Conservation (phyloP, 1,140 invertebrate species). For the Bombus picipes region DNA sequence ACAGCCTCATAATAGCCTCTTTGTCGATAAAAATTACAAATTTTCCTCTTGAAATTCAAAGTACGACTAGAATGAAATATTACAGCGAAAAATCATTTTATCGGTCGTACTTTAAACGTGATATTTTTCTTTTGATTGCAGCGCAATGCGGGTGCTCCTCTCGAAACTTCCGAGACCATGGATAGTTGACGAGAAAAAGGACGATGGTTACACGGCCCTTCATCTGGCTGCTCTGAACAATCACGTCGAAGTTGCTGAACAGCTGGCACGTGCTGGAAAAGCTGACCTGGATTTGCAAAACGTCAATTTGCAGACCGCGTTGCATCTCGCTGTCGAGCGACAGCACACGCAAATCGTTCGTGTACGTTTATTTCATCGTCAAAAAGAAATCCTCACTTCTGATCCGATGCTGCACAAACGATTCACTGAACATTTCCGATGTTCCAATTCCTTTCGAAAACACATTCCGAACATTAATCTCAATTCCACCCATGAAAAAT, state of each 20-base stretch:
- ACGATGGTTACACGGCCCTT: slow-evolving; percentile 98
- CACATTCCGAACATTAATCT: not conserved
- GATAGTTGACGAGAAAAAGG: slow-evolving; percentile 99
- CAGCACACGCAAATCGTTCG: slow-evolving; percentile 98
- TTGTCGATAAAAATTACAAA: not conserved
- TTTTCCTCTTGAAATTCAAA: not conserved
- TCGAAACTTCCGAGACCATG: slow-evolving; percentile 95
- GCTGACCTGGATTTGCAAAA: slow-evolving; percentile 97
- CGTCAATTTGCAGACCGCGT: slow-evolving; percentile 97
- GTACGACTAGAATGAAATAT: not conserved
- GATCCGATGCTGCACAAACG: slow-evolving; percentile 11
- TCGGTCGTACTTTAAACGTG: not conserved
- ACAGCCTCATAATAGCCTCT: too few relatives aligned
- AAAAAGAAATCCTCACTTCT: slow-evolving; percentile 8
- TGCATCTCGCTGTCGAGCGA: slow-evolving; percentile 97
- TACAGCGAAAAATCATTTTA: not conserved
- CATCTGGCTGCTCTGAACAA: slow-evolving; percentile 98
- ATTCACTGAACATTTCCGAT: not conserved
- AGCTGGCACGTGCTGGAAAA: slow-evolving; percentile 92
- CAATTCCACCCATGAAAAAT: not conserved
- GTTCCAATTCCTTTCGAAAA: slow-evolving; percentile 18
- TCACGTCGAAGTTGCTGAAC: slow-evolving; percentile 97
- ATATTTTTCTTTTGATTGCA: slow-evolving; percentile 77
- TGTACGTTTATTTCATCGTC: slow-evolving; percentile 79
- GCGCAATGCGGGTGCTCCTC: slow-evolving; percentile 97